Conservation (phyloP, 2,888 invertebrate species). For the Megaustenia siamemsis region DNA sequence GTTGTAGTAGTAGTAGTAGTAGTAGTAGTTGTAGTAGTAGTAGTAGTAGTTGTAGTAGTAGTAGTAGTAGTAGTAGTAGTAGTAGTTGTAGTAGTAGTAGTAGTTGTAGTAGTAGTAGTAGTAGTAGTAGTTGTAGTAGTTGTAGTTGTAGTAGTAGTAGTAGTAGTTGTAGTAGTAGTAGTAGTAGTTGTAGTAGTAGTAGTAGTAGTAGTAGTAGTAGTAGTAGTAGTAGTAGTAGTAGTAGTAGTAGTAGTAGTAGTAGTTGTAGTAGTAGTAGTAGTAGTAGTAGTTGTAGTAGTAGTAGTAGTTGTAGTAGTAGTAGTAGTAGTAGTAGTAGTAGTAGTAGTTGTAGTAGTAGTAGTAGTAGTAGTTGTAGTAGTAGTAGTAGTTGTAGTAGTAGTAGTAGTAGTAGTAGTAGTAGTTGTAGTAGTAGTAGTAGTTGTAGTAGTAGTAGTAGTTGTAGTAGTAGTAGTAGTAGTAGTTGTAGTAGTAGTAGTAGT, state of each 20-base stretch:
- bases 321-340: neutral
- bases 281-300: neutral
- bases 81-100: neutral
- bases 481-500: neutral
- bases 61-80: neutral
- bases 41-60: neutral
- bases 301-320: neutral
- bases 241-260: neutral
- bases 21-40: neutral
- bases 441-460: neutral
- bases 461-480: too few species aligned
- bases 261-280: neutral
- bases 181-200: neutral
- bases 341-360: neutral
- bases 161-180: neutral
- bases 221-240: too few species aligned
- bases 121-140: neutral
- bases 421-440: neutral
- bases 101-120: neutral
- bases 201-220: too few species aligned
- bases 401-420: neutral
- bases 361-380: neutral
- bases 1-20: neutral
- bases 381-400: neutral
- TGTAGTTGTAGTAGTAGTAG: neutral